Evolutionary conservation across 2,888 invertebrate genomes (phyloP), one percentile per base, ranked within the genome.

Genomic region (Agonopterix arenella): DNA sequence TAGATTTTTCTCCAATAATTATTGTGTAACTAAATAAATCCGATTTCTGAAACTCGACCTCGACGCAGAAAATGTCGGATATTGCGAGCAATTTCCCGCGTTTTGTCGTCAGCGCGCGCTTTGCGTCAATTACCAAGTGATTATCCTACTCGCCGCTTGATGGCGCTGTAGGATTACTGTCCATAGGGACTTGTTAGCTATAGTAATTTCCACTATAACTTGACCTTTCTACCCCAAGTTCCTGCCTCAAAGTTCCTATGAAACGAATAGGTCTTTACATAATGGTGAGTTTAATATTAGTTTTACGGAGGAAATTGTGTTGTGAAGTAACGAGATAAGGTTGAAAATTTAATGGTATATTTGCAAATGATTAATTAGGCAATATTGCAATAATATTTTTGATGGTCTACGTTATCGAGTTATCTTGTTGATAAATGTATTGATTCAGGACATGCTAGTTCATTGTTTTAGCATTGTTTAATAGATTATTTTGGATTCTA

Each of bases 71-170:
- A 40, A 40, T 40, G n/a, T 10, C 40, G 40, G 40, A 5, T n/a
- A 40, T n/a, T 43, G 8, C n/a, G 13, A 11, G 8, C 13, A 43
- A 43, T 43, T 43, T 44, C 18, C 28, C 44, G 44, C 18, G 44
- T 18, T 16, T 40, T 44, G 18, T 18, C 28, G 44, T 44, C 44
- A 18, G 8, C 43, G 47, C 42, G 42, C 42, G 41, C 11, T 45
- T n/a, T 11, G 28, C 38, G 48, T 44, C 48, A 48, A 48, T 48
- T 48, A 48, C 48, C 18, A 60, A 65, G 74, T 77, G 80, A 80
- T 82, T 74, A 77, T 73, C 68, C 80, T 79, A 75, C 69, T 80
- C 71, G 60, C 28, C 76, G 70, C 64, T 75, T 80, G 82, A 81
- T 82, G 80, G 76, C 80, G 73, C 61, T 68, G 68, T 70, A 72